Base-by-base conservation (phyloP, 2,113 vertebrate species). In the Melanerpes aurifrons region DNA sequence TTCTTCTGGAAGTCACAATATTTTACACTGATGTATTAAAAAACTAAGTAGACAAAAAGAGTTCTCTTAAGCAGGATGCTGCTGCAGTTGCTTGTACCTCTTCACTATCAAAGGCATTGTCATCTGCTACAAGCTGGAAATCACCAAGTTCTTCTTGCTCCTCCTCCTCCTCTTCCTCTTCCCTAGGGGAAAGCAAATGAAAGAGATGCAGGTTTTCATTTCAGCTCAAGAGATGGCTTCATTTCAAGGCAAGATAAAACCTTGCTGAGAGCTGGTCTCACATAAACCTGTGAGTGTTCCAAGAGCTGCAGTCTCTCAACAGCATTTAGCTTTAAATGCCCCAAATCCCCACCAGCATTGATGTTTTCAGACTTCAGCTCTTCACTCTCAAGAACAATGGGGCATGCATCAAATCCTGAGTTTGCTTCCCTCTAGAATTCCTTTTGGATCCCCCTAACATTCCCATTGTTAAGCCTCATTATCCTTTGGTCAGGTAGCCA, bases 71-170 rank as follows among this genome's bases (percentile, higher is more conserved):
- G 20, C 26, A 45, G 69, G 85, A 35, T 12, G 50, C 58, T 80
- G 43, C 10, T 91, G 71, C 50, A 50, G 86, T 54, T 72, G 83
- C 61, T 50, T 45, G 37, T 79, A 99, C 99, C 97, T 98, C 95
- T 64, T 98, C 98, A 62, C 98, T 98, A 32, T 96, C 96, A 82
- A 97, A 97, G 26, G 97, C 98, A 29, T 98, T 98, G 31, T 98
- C 98, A 35, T 99, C 98, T 58, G 98, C 98, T 47, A 99, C 59
- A 57, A 99, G 98, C 40, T 90, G 98, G 88, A 99, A 99, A 79
- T 98, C 99, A 32, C 97, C 98, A 92, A 98, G 97, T 50, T 98
- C 98, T 9, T 99, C 98, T 24, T 98, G 98, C 17, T 97, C 94
- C 19, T 98, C 97, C 28, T 98, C 97, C 20, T 98, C 97, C 26